Evolutionary conservation across 2,888 invertebrate species (phyloP), one percentile per base, ranked within the genome.

Genomic region (Galerucella nymphaeae): DNA sequence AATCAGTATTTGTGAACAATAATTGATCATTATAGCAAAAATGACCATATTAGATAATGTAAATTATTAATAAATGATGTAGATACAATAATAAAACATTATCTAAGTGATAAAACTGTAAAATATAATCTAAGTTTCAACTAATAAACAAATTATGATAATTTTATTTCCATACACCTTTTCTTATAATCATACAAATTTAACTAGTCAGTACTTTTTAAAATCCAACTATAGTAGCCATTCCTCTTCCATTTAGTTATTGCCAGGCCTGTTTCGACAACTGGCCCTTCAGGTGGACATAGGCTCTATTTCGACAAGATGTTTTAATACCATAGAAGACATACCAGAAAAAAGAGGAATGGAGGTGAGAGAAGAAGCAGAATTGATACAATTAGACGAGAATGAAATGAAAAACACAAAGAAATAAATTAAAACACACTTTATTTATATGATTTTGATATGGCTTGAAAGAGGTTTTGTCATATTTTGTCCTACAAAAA

Each of bases 171-270:
- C 30, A n/a, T 16, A 92, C 41, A 91, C 92, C 41, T 91, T 92
- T 80, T 92, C 91, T 85, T 95, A 95, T 75, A n/a, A 96, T 85
- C 81, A 94, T 94, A 1, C 96, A 30, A 30, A 6, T 30, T 30
- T 5, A 30, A 30, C 30, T 6, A 30, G 23, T 2, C 2, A 23
- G 23, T n/a, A n/a, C n/a, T n/a, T n/a, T n/a, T n/a, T n/a, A n/a
- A n/a, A n/a, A n/a, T n/a, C n/a, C n/a, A n/a, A n/a, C n/a, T n/a
- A n/a, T n/a, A n/a, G n/a, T n/a, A n/a, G n/a, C n/a, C n/a, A n/a
- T n/a, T n/a, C n/a, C n/a, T n/a, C n/a, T n/a, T n/a, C n/a, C n/a
- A n/a, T n/a, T n/a, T n/a, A n/a, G n/a, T n/a, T n/a, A n/a, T n/a
- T n/a, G n/a, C n/a, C n/a, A n/a, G n/a, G n/a, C n/a, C n/a, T n/a